Evolutionary conservation across 2,888 invertebrate genomes (phyloP), one percentile per base, ranked within the genome.

Genomic region (Pterobdella sp.): DNA sequence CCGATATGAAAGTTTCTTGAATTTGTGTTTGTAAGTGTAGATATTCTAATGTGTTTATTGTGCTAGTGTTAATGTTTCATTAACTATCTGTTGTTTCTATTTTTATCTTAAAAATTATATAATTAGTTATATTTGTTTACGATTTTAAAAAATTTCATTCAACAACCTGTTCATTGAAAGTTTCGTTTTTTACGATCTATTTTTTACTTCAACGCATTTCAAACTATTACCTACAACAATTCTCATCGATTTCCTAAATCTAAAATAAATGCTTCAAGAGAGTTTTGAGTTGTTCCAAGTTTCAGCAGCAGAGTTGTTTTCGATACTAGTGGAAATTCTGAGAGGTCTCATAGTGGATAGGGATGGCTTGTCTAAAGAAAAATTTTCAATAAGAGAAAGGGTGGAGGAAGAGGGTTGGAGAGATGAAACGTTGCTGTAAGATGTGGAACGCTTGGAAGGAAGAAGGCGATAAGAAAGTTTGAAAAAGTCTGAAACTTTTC

Each of bases 291-390:
- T n/a, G n/a, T n/a, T n/a, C n/a, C n/a, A n/a, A n/a, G n/a, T n/a
- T n/a, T n/a, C n/a, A n/a, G n/a, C n/a, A n/a, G n/a, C n/a, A n/a
- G n/a, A n/a, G 64, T 35, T 68, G 1, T 31, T 68, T 26, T 35
- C 68, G n/a, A 68, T 32, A 42, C 68, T 70, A 31, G 31, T 22
- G 26, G 71, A 71, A 32, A 71, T 71, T 35, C 37, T 71, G 10
- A 71, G 37, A 22, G 71, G 71, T 35, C 71, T 32, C 63, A 36
- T 71, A 18, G 71, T 35, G 52, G 71, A 71, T 18, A 42, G 60
- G 4, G 60, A 26, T 56, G 60, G 18, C 18, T 42, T 7, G 7
- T 42, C 42, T 18, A 42, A 18, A 7, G 60, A 56, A 3, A 18
- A 7, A 29, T 35, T 35, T 49, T 71, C 71, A 35, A 60, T 14